Conservation (phyloP, 2,888 invertebrate genomes). For the Parnassius glacialis region DNA sequence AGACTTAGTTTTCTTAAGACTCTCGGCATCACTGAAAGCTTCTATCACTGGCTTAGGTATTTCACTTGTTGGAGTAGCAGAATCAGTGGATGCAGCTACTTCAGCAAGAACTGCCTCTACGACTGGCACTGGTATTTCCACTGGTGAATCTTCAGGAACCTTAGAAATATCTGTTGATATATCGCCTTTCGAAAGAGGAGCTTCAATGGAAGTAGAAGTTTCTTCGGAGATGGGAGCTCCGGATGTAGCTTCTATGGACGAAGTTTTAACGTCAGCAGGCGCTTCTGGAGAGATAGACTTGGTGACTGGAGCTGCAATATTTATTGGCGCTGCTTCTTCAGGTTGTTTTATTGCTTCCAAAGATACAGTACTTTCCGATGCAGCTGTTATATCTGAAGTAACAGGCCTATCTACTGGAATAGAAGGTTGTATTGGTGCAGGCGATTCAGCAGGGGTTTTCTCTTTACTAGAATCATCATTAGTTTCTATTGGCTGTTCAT, state of each 20-base stretch:
- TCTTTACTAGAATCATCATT: conserved; percentile 14
- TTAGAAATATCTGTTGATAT: no score
- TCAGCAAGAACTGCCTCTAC: conserved; percentile 21
- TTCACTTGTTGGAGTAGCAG: conserved; percentile 11
- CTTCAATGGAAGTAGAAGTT: conserved; percentile 3
- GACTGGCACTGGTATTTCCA: conserved; percentile 22
- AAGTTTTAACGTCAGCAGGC: conserved; percentile 7
- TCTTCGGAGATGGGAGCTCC: conserved; percentile 16
- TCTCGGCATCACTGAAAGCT: conserved; percentile 29
- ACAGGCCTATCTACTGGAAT: conserved; percentile 18
- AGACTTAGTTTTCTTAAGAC: conserved; percentile 26
- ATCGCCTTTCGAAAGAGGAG: no score
- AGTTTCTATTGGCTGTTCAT: conserved; percentile 2
- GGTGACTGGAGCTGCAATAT: conserved; percentile 28
- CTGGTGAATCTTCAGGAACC: conserved; percentile 22
- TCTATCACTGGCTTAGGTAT: conserved; percentile 34
- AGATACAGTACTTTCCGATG: conserved; percentile 12
- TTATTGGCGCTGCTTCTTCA: conserved; percentile 40
- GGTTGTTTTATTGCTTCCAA: conserved; percentile 12
- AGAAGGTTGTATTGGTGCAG: conserved; percentile 12
- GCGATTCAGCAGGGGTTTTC: conserved; percentile 20
- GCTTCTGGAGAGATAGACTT: conserved; percentile 3
- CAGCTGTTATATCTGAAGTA: conserved; percentile 20
- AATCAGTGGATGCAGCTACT: conserved; percentile 4
- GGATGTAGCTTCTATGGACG: conserved; percentile 1